Conservation (phyloP, 2,113 vertebrate species). For the Python bivittatus region DNA sequence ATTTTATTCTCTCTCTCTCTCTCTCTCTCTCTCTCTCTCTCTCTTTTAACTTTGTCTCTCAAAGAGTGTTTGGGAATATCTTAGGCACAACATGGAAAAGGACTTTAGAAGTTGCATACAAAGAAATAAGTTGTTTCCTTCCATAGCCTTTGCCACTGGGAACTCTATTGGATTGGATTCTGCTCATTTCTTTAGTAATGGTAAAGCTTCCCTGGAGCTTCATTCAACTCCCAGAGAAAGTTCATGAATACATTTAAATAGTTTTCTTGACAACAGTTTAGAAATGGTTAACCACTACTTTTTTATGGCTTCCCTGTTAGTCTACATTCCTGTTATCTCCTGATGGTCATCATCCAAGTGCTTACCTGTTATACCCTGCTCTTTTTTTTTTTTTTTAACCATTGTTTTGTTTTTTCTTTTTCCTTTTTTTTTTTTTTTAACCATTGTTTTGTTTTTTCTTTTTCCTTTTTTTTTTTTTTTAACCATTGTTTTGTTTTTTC, state of each 20-base stretch:
- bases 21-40: background rate
- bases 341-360: background rate
- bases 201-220: background rate
- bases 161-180: no score
- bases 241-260: background rate
- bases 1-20: background rate
- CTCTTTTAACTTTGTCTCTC: background rate
- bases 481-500: no score
- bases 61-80: background rate
- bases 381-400: no score
- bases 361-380: background rate
- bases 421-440: no score
- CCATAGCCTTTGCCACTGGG: background rate
- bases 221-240: background rate
- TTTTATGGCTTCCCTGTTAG: background rate
- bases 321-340: background rate
- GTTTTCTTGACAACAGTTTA: background rate
- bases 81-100: background rate
- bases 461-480: no score
- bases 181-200: background rate
- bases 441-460: no score
- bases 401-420: no score
- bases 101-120: no score
- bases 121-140: no score
- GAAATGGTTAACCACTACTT: background rate